Conservation (phyloP, 2,113 vertebrate species). For the Gavialis gangeticus region DNA sequence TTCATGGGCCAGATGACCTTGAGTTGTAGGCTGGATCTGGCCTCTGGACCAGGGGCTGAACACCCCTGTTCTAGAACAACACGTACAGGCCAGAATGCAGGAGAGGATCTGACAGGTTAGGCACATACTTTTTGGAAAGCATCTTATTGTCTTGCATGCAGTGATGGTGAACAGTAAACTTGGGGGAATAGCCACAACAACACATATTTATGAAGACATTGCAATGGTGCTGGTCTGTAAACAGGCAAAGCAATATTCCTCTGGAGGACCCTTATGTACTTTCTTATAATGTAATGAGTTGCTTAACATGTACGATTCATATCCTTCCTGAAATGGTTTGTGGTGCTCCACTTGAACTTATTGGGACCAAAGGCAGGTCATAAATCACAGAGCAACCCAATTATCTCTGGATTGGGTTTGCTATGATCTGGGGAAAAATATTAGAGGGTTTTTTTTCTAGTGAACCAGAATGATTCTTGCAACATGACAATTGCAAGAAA, state of each 20-base stretch:
- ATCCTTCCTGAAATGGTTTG: not conserved
- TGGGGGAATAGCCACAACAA: not conserved
- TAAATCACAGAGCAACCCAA: not conserved
- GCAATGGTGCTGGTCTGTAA: not conserved
- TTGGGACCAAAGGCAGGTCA: not conserved
- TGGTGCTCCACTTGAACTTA: not conserved
- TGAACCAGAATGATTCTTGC: not conserved
- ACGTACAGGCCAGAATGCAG: not conserved
- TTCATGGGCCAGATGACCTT: too few relatives aligned
- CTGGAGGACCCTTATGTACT: not conserved
- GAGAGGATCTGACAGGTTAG: not conserved
- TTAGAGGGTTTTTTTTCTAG: not conserved
- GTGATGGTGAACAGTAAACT: not conserved
- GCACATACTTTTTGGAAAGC: not conserved
- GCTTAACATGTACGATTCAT: not conserved
- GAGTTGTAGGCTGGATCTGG: too few relatives aligned
- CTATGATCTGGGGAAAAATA: not conserved
- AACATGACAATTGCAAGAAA: slow-evolving; percentile 2
- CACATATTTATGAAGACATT: not conserved
- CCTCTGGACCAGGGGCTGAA: too few relatives aligned
- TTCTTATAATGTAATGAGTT: not conserved
- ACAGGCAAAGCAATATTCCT: not conserved
- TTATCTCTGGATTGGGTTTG: not conserved
- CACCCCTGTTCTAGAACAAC: not conserved
- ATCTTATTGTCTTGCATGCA: not conserved